Evolutionary conservation across 2,797 vertebrate genomes (phyloP).

Genomic region (Hozukius guyotensis): DNA sequence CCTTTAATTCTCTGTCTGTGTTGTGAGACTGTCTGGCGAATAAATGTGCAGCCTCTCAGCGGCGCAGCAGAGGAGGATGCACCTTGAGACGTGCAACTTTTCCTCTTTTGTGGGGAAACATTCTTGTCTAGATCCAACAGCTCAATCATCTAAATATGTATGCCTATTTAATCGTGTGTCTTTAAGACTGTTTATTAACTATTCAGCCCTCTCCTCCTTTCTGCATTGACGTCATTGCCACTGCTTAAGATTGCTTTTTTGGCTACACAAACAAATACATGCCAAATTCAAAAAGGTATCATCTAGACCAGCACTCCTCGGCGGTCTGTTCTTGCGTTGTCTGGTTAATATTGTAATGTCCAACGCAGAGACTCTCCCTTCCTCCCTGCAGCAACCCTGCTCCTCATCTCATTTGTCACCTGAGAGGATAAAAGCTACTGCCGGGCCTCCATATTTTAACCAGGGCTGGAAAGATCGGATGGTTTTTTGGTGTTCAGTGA

Average conservation of each 20-base stretch:
- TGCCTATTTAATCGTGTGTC: neutral
- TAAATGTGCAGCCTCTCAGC: slow-evolving; percentile 19
- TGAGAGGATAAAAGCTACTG: slow-evolving; percentile 36
- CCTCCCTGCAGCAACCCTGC: neutral
- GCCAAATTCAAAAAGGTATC: neutral
- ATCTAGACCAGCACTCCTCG: neutral
- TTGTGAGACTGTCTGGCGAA: neutral
- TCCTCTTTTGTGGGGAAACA: neutral
- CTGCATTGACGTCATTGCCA: slow-evolving; percentile 11
- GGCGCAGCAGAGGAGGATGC: slow-evolving; percentile 8
- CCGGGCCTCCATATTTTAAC: neutral
- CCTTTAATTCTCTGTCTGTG: slow-evolving; percentile 28
- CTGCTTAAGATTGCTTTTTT: slow-evolving; percentile 1
- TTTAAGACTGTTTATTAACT: slow-evolving; percentile 2
- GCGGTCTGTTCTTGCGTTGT: neutral
- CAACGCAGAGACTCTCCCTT: neutral
- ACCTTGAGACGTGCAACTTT: slow-evolving; percentile 37
- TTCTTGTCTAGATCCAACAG: neutral
- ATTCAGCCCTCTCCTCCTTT: neutral
- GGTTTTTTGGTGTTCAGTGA: neutral
- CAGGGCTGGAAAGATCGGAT: neutral
- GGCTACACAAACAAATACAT: neutral
- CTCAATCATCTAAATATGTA: neutral
- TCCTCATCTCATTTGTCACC: slow-evolving; percentile 49
- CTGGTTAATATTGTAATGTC: slow-evolving; percentile 35